Evolutionary conservation across 2,113 vertebrate species (phyloP).

Genomic region (Pterocles burchelli): DNA sequence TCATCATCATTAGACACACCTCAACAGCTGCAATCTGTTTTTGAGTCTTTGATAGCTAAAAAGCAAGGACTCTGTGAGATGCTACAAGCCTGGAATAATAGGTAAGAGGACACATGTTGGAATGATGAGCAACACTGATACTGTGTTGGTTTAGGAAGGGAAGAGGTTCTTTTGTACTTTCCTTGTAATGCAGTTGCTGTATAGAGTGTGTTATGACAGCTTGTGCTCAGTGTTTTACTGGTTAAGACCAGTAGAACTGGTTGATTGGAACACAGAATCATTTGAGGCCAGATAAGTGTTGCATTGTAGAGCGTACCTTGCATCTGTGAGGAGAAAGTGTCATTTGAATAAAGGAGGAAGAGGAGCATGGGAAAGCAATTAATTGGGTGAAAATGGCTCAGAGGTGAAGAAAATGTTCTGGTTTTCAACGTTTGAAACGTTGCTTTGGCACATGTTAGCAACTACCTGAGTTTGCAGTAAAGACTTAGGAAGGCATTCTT

Average conservation of each 20-base stretch:
- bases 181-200: neutral
- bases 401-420: neutral
- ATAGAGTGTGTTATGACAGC: neutral
- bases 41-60: constrained; percentile 93
- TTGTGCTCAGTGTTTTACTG: neutral
- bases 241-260: neutral
- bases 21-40: constrained; percentile 88
- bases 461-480: neutral
- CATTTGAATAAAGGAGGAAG: neutral
- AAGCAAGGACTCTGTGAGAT: constrained; percentile 97
- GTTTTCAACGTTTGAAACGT: neutral
- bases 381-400: neutral
- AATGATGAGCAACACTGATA: neutral
- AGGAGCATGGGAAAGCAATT: neutral
- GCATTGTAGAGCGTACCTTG: neutral
- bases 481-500: neutral
- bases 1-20: constrained; percentile 82
- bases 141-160: neutral
- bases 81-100: constrained; percentile 94
- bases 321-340: neutral
- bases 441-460: neutral
- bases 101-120: constrained; percentile 68
- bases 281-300: neutral
- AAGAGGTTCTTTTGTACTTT: neutral
- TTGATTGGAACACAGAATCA: neutral